Conservation (phyloP, 2,888 invertebrate species). For the Drosophila borealis region DNA sequence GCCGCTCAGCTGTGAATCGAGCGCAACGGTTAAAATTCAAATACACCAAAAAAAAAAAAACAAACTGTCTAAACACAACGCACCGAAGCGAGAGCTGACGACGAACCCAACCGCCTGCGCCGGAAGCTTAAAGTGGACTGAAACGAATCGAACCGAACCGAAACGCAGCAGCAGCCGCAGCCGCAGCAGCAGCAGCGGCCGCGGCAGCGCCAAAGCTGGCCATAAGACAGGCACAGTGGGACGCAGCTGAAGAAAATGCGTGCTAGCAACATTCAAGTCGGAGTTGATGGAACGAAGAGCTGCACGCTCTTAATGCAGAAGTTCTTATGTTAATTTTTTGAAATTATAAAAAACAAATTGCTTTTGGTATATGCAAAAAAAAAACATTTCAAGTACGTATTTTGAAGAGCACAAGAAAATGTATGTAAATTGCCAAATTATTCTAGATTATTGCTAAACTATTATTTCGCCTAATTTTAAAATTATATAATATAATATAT, state of each 20-base stretch:
- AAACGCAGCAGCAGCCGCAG: conserved; percentile 44
- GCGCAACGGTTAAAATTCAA: conserved; percentile 21
- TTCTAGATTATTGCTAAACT: too few species aligned
- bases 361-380: too few species aligned
- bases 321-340: too few species aligned
- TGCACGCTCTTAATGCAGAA: too few species aligned
- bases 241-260: background rate
- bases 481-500: too few species aligned
- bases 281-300: too few species aligned
- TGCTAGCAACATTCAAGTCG: background rate
- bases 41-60: conserved; percentile 26
- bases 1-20: conserved; percentile 62
- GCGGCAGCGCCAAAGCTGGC: conserved; percentile 47
- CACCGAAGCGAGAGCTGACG: conserved; percentile 56
- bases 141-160: conserved; percentile 65
- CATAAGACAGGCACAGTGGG: conserved; percentile 37
- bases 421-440: too few species aligned
- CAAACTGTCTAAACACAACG: conserved; percentile 33
- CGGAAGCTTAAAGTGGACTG: conserved; percentile 81
- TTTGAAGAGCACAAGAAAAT: too few species aligned
- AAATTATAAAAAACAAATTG: too few species aligned
- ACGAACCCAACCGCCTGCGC: conserved; percentile 71
- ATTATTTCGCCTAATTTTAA: too few species aligned
- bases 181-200: conserved; percentile 20
- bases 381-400: too few species aligned